Conservation (phyloP, 2,113 vertebrate species). For the Neomonachus schauinslandi region DNA sequence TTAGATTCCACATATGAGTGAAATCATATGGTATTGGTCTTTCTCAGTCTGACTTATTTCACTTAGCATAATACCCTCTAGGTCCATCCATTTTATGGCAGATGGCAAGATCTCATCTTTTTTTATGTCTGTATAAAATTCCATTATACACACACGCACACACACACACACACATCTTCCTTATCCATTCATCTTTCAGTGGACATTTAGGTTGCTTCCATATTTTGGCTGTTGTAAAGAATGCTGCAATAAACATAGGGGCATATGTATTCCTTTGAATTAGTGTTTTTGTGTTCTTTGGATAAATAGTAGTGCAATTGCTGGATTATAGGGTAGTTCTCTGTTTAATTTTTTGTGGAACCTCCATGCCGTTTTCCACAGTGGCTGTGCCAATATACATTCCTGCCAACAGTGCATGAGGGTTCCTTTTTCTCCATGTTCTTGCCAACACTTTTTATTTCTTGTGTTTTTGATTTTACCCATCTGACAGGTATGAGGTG, state of each 20-base stretch:
- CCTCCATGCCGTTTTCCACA: neutral
- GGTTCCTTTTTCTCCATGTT: neutral
- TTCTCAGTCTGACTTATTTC: neutral
- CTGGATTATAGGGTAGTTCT: neutral
- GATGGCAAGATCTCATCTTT: neutral
- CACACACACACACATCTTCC: no score
- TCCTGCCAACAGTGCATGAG: neutral
- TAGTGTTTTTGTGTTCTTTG: neutral
- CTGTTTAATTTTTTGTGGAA: neutral
- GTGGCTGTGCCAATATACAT: neutral
- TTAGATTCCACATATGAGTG: neutral
- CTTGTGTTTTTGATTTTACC: neutral
- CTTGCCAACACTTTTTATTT: neutral
- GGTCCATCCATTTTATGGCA: neutral
- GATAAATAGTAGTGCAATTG: neutral
- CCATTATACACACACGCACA: neutral
- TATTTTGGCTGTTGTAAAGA: neutral
- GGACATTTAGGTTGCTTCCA: neutral
- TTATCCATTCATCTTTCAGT: neutral
- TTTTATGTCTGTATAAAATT: neutral
- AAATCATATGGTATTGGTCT: neutral
- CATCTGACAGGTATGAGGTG: neutral
- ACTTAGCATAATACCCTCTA: neutral
- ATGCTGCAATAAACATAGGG: neutral
- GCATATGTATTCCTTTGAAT: neutral